Evolutionary conservation across 2,113 vertebrate genomes (phyloP), one percentile per base, ranked within the genome.

Genomic region (Gorsachius goisagi): DNA sequence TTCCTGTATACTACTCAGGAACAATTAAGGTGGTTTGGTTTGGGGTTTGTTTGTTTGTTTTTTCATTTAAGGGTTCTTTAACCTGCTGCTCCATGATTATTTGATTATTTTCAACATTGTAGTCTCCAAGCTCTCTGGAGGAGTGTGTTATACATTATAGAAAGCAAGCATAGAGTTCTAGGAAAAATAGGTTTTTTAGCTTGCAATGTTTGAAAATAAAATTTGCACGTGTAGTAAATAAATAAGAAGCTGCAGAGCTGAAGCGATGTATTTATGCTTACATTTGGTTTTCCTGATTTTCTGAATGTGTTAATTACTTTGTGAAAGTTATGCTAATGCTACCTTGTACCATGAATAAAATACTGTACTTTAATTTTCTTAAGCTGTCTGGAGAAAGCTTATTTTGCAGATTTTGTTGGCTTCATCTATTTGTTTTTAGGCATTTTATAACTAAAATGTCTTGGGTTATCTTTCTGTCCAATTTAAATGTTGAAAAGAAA

Each of bases 401-500:
- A 16, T 21, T 71, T 84, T 60, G 35, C 28, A 85, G 50, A 80
- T 95, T 53, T 62, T 85, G 15, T 97, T 6, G 7, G 15, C 27
- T 88, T 95, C 12, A 56, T 69, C 33, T 53, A 7, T 81, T 81
- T 59, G 26, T 45, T 90, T 73, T 79, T 23, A 69, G 62, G 23
- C 16, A 5, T 68, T 94, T 92, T 74, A 44, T 79, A 32, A 30
- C 35, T 33, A 64, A 87, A 77, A 75, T 53, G 7, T 93, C 53
- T 58, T 2, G 2, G 22, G 9, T 85, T 96, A 77, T 85, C 41
- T 72, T 78, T 88, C 27, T 45, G 47, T 93, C 59, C 30, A 77
- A 33, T 92, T 85, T 73, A 88, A 89, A 72, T 89, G 71, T 33
- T 60, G 78, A 88, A 92, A 90, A 91, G 33, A 80, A 82, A 64